Base-by-base conservation (phyloP, 2,797 vertebrate genomes). In the Hapalemur alaotrensis region DNA sequence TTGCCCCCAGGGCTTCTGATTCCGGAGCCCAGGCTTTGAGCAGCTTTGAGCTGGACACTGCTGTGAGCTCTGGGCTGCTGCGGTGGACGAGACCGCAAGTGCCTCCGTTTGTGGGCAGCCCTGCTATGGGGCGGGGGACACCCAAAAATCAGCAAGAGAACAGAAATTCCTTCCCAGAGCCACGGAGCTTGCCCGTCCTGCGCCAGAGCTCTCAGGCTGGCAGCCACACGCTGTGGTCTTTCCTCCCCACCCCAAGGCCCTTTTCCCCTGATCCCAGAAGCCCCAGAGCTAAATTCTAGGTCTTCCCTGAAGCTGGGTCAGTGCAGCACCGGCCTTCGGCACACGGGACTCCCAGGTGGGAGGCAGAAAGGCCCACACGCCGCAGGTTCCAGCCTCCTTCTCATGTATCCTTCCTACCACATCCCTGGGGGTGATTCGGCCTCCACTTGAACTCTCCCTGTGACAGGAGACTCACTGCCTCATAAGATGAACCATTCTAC, bases 161-260 rank as follows among this genome's bases (percentile, higher is more conserved):
- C 28, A 50, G 70, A 50, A 48, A 22, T 6, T 2, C 8, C 1
- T 23, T 8, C 35, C 14, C 70, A 32, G 38, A 4, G 2, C 38
- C 69, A 1, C 0, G 4, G 46, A 69, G n/a, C 10, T 3, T 1
- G 35, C 10, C 69, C 13, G 6, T 10, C 43, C 38, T 38, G 48
- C 41, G 32, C 48, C 4, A 0, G 11, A 1, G 7, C 46, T 13
- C 67, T n/a, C 41, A 0, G 5, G 54, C 20, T 52, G 69, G 28
- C 50, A 1, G 3, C 8, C 1, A 38, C 57, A 23, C 22, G 0
- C 8, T 14, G 69, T n/a, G 67, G 69, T 30, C 52, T 28, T 3
- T 48, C 52, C 89, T 50, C 5, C 18, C 32, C 7, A 2, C 3
- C 41, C 41, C 59, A 48, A 69, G 59, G 48, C 72, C 41, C 86